Evolutionary conservation across 2,113 vertebrate genomes (phyloP), one percentile per base, ranked within the genome.

Genomic region (Siniperca knerii): DNA sequence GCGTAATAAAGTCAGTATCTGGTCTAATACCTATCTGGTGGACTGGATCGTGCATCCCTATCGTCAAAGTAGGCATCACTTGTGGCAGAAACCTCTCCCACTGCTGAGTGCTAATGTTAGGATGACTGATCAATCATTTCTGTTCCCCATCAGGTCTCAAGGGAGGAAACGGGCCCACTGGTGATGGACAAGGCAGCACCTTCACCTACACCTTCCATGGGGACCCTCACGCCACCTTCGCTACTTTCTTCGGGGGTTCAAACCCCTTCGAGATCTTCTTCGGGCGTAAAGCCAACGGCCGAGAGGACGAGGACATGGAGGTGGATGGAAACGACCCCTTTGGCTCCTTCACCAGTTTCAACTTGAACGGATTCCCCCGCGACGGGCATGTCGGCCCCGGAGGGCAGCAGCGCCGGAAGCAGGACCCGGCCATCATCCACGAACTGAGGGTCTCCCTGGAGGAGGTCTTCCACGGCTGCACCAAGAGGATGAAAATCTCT

Each of bases 251-350:
- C 3, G 98, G 98, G 16, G 98, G 98, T 64, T 96, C 97, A 79
- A 99, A 98, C 90, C 98, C 98, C 64, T 99, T 99, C 84, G 98
- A 99, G 89, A 98, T 99, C 89, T 99, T 99, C 95, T 99, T 99
- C 79, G 97, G 98, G 46, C 97, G 98, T 60, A 97, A 98, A 83
- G 96, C 94, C 74, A 97, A 97, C 58, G 97, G 97, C 62, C 95
- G 98, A 77, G 98, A 99, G 13, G 92, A 97, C 55, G 98, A 99
- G 83, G 98, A 98, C 88, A 99, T 99, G 98, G 98, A 99, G 83
- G 95, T 99, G 95, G 98, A 99, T 37, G 97, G 97, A 46, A 94
- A 87, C 12, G 98, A 99, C 87, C 97, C 97, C 0, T 99, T 99
- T 66, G 96, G 97, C 58, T 97, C 97, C 60, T 99, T 99, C 94